Percentiles rank a stretch among this genome's conserved stretches.
phyloP scores from a whole-genome alignment of 1,140 invertebrate species.

The Teleopsis dalmanni region DNA sequence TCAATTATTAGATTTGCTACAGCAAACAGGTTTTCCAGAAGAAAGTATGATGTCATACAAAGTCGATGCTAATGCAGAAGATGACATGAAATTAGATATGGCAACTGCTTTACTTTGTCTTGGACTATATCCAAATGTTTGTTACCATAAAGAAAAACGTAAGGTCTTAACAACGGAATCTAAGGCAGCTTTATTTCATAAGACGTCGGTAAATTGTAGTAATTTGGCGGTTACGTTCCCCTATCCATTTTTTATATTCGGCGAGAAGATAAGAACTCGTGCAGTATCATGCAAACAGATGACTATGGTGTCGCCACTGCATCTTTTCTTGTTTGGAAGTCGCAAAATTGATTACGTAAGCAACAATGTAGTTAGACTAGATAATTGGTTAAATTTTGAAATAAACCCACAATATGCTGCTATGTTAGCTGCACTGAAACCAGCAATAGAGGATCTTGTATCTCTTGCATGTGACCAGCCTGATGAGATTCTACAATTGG shows the following conservation, averaged over 20 bases:
- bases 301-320: conserved; percentile 92
- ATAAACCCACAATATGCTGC: conserved; percentile 74
- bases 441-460: conserved; percentile 79
- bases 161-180: conserved; percentile 94
- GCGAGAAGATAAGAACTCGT: conserved; percentile 93
- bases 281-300: conserved; percentile 97
- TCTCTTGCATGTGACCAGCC: conserved; percentile 71
- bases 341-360: conserved; percentile 73
- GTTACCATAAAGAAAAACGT: conserved; percentile 88
- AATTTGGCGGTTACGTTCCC: conserved; percentile 78
- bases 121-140: conserved; percentile 95
- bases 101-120: conserved; percentile 79
- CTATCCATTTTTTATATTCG: conserved; percentile 95
- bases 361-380: conserved; percentile 66
- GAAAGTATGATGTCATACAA: conserved; percentile 66
- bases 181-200: conserved; percentile 89
- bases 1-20: conserved; percentile 77
- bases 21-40: conserved; percentile 80
- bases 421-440: conserved; percentile 74
- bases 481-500: conserved; percentile 55
- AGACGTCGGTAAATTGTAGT: conserved; percentile 93
- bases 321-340: conserved; percentile 84
- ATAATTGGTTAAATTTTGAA: conserved; percentile 88
- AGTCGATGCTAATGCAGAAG: conserved; percentile 66
- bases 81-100: conserved; percentile 75